These are phyloP conservation scores for Lutjanus campechanus DNA, from an alignment of 2,797 vertebrate genomes.

Conservation along the genomic window DNA sequence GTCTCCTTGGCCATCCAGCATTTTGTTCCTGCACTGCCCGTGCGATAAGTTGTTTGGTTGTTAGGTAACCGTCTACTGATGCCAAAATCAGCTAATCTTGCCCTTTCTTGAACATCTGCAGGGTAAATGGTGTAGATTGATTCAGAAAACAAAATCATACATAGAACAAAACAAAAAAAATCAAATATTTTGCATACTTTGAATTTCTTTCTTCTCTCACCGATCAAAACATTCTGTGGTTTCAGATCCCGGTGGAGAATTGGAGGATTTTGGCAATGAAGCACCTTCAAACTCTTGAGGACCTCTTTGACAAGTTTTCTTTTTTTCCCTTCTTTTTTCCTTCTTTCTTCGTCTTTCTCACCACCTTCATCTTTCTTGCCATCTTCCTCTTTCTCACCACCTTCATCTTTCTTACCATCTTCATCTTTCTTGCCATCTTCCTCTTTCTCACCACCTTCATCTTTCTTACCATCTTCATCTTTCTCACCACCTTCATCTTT, in stretches of 20 bases:
- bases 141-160: too few relatives aligned
- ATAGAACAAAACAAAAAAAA: too few relatives aligned
- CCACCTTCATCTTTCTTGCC: too few relatives aligned
- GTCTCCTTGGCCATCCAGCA: conserved; percentile 79
- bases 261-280: conserved; percentile 63
- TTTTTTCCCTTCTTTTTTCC: too few relatives aligned
- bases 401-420: too few relatives aligned
- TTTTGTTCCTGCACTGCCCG: not conserved
- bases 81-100: not conserved
- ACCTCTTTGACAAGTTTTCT: conserved; percentile 52
- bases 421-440: too few relatives aligned
- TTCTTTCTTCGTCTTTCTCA: too few relatives aligned
- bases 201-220: conserved; percentile 49
- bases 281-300: conserved; percentile 66
- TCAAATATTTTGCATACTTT: not conserved
- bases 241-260: conserved; percentile 81
- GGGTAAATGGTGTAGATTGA: not conserved
- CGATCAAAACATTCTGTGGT: conserved; percentile 83
- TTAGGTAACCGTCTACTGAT: not conserved
- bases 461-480: too few relatives aligned
- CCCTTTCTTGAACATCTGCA: not conserved
- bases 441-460: too few relatives aligned
- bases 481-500: too few relatives aligned
- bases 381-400: too few relatives aligned
- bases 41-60: not conserved